Conservation (phyloP, 2,797 vertebrate species). For the Botia almorhae region DNA sequence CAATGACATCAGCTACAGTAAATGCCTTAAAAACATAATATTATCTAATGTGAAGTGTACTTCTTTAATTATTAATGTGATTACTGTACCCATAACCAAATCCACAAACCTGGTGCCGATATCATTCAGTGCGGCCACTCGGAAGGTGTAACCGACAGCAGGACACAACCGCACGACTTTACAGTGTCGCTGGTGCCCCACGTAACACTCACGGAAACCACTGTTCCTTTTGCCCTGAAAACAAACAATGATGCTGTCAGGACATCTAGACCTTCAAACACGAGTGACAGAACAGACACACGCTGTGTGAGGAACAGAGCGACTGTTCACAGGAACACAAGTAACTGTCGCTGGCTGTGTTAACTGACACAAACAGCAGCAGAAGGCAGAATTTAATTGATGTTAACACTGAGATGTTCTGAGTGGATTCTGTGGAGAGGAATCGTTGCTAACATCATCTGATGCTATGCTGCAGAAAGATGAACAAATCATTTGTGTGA, state of each 20-base stretch:
- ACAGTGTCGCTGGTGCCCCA: slow-evolving; percentile 93
- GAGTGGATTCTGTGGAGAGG: not conserved
- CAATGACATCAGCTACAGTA: no score
- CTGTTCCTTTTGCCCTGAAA: slow-evolving; percentile 94
- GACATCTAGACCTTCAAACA: not conserved
- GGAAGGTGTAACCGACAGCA: slow-evolving; percentile 92
- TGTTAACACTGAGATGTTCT: slow-evolving; percentile 13
- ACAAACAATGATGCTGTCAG: not conserved
- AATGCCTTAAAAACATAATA: no score
- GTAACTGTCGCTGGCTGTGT: slow-evolving; percentile 7
- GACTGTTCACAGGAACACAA: not conserved
- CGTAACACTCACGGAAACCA: slow-evolving; percentile 93
- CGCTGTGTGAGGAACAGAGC: not conserved
- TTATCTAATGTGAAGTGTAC: no score
- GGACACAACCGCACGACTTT: slow-evolving; percentile 91
- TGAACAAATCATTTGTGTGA: no score
- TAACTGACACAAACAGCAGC: slow-evolving; percentile 29
- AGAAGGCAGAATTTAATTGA: slow-evolving; percentile 13
- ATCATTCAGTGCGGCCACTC: slow-evolving; percentile 93
- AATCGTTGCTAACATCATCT: not conserved
- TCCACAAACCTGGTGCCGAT: slow-evolving; percentile 88
- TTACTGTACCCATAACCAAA: not conserved
- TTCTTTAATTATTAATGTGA: no score
- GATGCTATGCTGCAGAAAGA: not conserved
- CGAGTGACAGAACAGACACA: not conserved